These are phyloP conservation scores for Delia radicum DNA, from an alignment of 1,140 invertebrate species.

Conservation along the genomic window DNA sequence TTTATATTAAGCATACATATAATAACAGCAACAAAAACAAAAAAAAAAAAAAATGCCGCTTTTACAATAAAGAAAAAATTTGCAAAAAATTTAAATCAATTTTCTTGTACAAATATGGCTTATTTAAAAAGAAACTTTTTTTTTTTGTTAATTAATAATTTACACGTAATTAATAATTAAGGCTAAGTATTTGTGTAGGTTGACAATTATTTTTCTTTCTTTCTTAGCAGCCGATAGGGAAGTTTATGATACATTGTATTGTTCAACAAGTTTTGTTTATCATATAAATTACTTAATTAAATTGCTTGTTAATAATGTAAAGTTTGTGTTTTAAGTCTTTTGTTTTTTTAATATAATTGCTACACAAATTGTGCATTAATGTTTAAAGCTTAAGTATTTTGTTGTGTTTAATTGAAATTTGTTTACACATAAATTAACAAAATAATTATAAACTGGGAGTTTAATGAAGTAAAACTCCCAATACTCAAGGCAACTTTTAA, in stretches of 20 bases:
- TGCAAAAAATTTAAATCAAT: neutral
- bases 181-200: slow-evolving; percentile 5
- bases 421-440: neutral
- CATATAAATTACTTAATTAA: neutral
- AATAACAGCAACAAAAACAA: neutral
- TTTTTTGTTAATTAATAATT: slow-evolving; percentile 19
- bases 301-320: neutral
- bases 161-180: slow-evolving; percentile 24
- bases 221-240: too few species aligned
- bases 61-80: neutral
- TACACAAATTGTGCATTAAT: neutral
- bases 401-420: neutral
- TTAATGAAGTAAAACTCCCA: too few species aligned
- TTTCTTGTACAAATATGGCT: neutral
- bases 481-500: too few species aligned
- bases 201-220: neutral
- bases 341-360: neutral
- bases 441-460: neutral
- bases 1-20: neutral
- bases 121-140: neutral
- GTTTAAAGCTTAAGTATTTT: neutral
- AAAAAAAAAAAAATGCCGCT: neutral
- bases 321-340: neutral
- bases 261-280: neutral
- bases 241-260: neutral